Evolutionary conservation across 2,888 invertebrate species (phyloP), one percentile per base, ranked within the genome.

Genomic region (Drosophila eohydei): DNA sequence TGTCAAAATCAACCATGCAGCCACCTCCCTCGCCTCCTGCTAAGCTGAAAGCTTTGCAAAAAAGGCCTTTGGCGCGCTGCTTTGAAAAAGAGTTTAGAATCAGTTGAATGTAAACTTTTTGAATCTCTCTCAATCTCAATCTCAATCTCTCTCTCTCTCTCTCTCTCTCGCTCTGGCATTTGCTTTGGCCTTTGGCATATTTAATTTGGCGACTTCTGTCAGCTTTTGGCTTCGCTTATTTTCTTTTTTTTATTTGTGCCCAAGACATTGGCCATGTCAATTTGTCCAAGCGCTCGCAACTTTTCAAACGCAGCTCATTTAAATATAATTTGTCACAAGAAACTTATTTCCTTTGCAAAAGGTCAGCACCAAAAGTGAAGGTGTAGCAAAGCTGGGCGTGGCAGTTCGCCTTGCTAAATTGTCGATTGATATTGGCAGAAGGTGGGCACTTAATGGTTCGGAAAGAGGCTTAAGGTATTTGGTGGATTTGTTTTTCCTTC

Each of bases 231-330:
- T 64, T 12, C 2, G 11, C n/a, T 4, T 21, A 0, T 32, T 7
- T 4, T n/a, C 4, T 28, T 44, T 36, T 21, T 11, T 43, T 26
- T 44, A 41, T 44, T 30, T 32, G 30, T 16, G 52, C 48, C 58
- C 64, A 72, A 67, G 66, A 69, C 62, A 77, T 80, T 72, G 55
- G 63, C 65, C 71, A 71, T 88, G 84, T 78, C 87, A 80, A 80
- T 78, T 80, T 59, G 48, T 43, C 44, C 78, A 52, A 36, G 71
- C 65, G 65, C 44, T 64, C 54, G 51, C 61, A 86, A 88, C 83
- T 88, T 84, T 88, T 80, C 78, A 80, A 88, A 83, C 71, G 83
- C 81, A 80, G 81, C 84, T 88, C 87, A 87, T 86, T 89, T 86
- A 79, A 86, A 89, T 87, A 87, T 81, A 77, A 87, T 87, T 87